Conservation (phyloP, 2,113 vertebrate genomes). For the Rhinichthys klamathensis region DNA sequence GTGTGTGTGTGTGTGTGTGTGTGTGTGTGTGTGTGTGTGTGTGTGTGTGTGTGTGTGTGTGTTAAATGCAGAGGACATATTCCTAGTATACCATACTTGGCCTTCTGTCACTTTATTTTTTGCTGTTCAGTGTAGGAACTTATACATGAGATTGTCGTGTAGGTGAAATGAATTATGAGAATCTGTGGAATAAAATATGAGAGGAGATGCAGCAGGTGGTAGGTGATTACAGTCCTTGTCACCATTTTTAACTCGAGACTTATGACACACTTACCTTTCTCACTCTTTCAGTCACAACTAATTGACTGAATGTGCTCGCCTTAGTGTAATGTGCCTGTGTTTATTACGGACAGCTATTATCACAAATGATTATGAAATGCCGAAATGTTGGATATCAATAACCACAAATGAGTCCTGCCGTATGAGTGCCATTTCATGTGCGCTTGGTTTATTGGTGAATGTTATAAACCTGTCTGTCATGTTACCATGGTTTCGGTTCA, state of each 20-base stretch:
- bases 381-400: slow-evolving; percentile 2
- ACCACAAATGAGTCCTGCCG: background rate
- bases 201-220: slow-evolving; percentile 27
- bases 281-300: background rate
- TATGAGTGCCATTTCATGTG: background rate
- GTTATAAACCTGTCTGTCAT: background rate
- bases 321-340: background rate
- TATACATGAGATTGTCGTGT: slow-evolving; percentile 28
- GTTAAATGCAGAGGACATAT: too few species aligned
- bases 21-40: too few species aligned
- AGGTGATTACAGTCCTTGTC: slow-evolving; percentile 29
- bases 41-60: too few species aligned
- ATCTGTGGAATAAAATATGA: slow-evolving; percentile 27
- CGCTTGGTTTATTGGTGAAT: background rate
- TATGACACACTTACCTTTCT: slow-evolving; percentile 17
- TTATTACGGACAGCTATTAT: background rate
- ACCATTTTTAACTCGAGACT: slow-evolving; percentile 22
- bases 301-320: background rate
- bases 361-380: background rate
- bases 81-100: too few species aligned
- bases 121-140: slow-evolving; percentile 19
- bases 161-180: slow-evolving; percentile 44
- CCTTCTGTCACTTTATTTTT: background rate
- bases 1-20: too few species aligned
- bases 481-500: background rate